Evolutionary conservation across 1,140 invertebrate genomes (phyloP).

Genomic region (Drosophila obscura): DNA sequence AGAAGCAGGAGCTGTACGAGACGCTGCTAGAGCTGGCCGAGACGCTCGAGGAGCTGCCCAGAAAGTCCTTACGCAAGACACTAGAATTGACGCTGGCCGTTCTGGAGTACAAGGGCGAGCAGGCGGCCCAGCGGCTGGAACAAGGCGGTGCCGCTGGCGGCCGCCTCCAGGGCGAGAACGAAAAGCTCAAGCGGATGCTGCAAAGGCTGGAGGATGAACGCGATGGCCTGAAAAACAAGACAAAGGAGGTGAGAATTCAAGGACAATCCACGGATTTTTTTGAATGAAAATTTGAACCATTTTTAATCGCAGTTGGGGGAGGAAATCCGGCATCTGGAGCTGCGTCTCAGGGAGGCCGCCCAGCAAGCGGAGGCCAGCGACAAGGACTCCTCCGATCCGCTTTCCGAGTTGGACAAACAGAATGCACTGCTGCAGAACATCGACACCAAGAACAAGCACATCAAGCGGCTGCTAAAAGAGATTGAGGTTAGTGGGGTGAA

Average conservation of each 20-base stretch:
- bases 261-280: not conserved
- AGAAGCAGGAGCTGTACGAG: constrained; percentile 79
- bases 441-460: constrained; percentile 82
- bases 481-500: constrained; percentile 65
- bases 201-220: constrained; percentile 73
- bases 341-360: constrained; percentile 62
- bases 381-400: constrained; percentile 80
- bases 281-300: not conserved
- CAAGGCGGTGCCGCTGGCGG: constrained; percentile 36
- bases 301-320: constrained; percentile 49
- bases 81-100: constrained; percentile 72
- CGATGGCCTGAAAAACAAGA: constrained; percentile 51
- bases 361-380: constrained; percentile 73
- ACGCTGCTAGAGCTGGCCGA: constrained; percentile 68
- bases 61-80: constrained; percentile 74
- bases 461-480: constrained; percentile 76
- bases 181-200: constrained; percentile 76
- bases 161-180: constrained; percentile 73
- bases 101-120: constrained; percentile 74
- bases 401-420: constrained; percentile 81
- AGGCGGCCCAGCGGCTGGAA: constrained; percentile 48
- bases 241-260: constrained; percentile 54
- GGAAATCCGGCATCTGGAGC: constrained; percentile 69
- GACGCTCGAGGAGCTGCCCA: constrained; percentile 70
- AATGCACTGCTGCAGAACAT: constrained; percentile 81